Conservation (phyloP, 2,113 vertebrate genomes). For the Casuarius casuarius region DNA sequence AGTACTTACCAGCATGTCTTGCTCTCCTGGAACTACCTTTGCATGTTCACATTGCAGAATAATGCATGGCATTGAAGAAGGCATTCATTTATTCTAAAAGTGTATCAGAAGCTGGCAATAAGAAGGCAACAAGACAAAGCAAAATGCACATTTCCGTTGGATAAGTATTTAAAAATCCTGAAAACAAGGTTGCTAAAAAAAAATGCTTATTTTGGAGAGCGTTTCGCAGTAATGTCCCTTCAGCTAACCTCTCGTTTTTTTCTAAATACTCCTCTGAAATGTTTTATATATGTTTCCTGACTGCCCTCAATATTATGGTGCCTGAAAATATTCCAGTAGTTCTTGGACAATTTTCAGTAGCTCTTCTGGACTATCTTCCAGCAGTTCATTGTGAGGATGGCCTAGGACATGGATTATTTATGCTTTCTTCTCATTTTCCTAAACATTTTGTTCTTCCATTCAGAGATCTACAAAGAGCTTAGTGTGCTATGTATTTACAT, state of each 20-base stretch:
- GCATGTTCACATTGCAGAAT: background rate
- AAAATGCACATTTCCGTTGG: background rate
- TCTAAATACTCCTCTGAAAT: background rate
- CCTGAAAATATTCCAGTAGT: background rate
- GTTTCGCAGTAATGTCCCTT: background rate
- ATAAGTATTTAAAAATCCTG: background rate
- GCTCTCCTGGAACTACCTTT: background rate
- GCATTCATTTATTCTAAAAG: background rate
- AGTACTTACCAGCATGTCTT: background rate
- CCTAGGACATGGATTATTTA: background rate
- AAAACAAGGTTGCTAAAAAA: background rate
- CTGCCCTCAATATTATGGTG: fast-evolving
- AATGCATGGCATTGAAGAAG: background rate
- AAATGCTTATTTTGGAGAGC: background rate
- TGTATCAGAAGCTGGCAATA: background rate
- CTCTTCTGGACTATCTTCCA: background rate
- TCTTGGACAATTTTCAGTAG: background rate
- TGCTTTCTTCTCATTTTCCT: background rate
- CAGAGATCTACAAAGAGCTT: background rate
- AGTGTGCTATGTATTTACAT: background rate
- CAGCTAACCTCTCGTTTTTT: background rate
- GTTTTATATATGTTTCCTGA: background rate
- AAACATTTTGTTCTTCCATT: background rate
- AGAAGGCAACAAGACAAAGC: background rate
- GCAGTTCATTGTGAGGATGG: background rate